Conservation (phyloP, 2,888 invertebrate genomes). For the Cremastobaeus sp. region DNA sequence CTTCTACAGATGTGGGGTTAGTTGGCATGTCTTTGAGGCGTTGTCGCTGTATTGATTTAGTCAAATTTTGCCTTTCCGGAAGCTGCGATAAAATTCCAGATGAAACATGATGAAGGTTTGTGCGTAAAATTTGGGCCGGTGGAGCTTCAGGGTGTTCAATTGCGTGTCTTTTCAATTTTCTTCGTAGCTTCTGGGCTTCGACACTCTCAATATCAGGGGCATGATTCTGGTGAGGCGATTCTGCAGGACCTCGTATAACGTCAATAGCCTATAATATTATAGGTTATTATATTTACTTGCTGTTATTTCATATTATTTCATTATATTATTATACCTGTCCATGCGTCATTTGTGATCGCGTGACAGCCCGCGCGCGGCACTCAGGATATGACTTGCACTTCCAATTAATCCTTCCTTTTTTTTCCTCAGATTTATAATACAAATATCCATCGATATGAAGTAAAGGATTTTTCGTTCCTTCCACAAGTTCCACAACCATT, state of each 20-base stretch:
- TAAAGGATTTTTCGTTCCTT: conserved; percentile 20
- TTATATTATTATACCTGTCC: not conserved
- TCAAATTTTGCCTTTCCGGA: conserved; percentile 24
- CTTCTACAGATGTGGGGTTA: conserved; percentile 23
- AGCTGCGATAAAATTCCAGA: too few species aligned
- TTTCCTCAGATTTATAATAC: conserved; percentile 21
- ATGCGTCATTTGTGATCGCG: conserved; percentile 16
- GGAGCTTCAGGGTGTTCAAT: too few species aligned
- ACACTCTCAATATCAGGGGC: too few species aligned
- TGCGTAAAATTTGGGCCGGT: conserved; percentile 34
- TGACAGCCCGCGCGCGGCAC: conserved; percentile 23
- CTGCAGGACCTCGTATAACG: not conserved
- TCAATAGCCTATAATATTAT: not conserved
- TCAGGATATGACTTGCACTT: conserved; percentile 19
- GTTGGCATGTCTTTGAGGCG: conserved; percentile 26
- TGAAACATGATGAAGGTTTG: conserved; percentile 21
- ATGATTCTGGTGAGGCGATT: too few species aligned
- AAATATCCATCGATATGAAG: conserved; percentile 31
- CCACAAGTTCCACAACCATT: conserved; percentile 31
- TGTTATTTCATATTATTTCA: not conserved
- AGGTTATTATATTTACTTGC: not conserved
- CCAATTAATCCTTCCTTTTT: conserved; percentile 23
- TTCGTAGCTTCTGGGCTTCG: too few species aligned
- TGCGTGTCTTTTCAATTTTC: too few species aligned
- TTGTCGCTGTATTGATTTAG: conserved; percentile 22